These are phyloP conservation scores for Bactericera cockerelli DNA, from an alignment of 1,140 invertebrate species.

Conservation along the genomic window DNA sequence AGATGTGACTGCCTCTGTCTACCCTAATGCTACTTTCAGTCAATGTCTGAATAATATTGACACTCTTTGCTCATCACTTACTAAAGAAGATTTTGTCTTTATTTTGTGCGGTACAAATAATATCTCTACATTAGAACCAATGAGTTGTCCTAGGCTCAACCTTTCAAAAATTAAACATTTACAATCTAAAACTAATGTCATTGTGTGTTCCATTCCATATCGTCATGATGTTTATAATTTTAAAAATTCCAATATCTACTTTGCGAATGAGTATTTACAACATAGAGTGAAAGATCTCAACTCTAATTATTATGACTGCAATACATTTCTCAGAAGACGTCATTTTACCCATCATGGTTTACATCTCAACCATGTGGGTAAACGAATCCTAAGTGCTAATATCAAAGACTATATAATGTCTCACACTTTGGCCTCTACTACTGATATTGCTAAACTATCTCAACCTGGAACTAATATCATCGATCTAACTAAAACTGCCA, in stretches of 20 bases:
- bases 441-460: no score
- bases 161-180: neutral
- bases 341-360: conserved; percentile 12
- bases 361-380: conserved; percentile 12
- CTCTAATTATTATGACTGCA: conserved; percentile 5
- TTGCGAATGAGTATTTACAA: neutral
- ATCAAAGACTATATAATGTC: neutral
- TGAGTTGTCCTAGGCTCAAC: neutral
- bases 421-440: no score
- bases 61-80: neutral
- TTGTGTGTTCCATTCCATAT: neutral
- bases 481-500: no score
- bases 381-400: neutral
- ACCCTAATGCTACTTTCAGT: neutral
- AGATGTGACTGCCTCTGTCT: neutral
- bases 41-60: neutral
- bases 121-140: neutral
- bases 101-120: neutral
- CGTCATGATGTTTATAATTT: neutral
- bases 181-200: neutral
- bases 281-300: neutral
- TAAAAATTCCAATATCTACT: neutral
- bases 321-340: conserved; percentile 8
- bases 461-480: no score
- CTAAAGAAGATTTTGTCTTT: neutral